Base-by-base conservation (phyloP, 2,888 invertebrate species). In the Aleiodes leptofemur region DNA sequence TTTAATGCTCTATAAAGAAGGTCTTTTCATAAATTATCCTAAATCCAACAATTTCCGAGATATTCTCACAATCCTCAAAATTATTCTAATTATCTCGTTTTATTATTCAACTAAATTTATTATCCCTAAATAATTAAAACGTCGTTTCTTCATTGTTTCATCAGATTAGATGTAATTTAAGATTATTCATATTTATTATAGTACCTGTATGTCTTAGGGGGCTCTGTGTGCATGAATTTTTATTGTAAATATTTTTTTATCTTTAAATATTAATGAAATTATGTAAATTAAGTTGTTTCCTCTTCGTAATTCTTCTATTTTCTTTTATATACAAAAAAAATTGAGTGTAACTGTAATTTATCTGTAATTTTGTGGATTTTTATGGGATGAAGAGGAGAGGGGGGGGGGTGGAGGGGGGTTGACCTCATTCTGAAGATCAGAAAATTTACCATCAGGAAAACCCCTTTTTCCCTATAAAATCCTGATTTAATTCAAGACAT, bases 151-250 rank as follows among this genome's bases (percentile, higher is more conserved):
- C 48, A 8, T 34, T 29, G 43, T 23, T 48, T 43, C 8, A 43
- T 43, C 43, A 64, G 14, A 48, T 48, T 29, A 16, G 16, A 48
- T 64, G 48, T 64, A 48, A 38, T 59, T 64, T 64, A 23, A 43
- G 16, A 64, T 64, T 64, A 64, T 64, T 43, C 7, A 43, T 43
- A 43, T 43, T 43, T 64, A 23, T 64, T 11, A 64, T 64, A 64
- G 64, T 64, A 43, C 0, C 64, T 43, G 16, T n/a, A 64, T 64
- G 64, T 64, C 14, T 43, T 64, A 48, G n/a, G 64, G 64, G 64
- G 64, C 64, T 64, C 64, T 64, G 43, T 64, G 64, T 64, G 64
- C 64, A 64, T 64, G 64, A 64, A 14, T 64, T 14, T 64, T 23
- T 38, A 43, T 23, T 64, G 48, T 64, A 9, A 16, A 16, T 55